These are phyloP conservation scores for Arctia plantaginis DNA, from an alignment of 2,888 invertebrate species.

Conservation along the genomic window DNA sequence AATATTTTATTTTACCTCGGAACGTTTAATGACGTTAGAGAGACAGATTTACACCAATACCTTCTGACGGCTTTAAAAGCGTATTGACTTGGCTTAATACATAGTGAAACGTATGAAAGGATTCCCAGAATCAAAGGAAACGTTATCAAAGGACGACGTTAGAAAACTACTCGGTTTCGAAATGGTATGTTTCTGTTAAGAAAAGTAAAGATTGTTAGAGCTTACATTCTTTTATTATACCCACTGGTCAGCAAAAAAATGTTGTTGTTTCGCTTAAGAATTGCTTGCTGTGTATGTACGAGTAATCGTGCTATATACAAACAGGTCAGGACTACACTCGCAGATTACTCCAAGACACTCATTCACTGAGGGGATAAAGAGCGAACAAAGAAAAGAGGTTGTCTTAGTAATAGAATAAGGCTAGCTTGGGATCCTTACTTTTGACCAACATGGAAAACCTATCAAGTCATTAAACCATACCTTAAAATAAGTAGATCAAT, in stretches of 20 bases:
- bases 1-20: background rate
- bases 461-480: too few relatives aligned
- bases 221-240: too few relatives aligned
- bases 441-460: too few relatives aligned
- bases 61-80: slow-evolving; percentile 41
- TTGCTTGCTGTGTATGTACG: background rate
- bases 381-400: too few relatives aligned
- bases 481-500: background rate
- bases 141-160: slow-evolving; percentile 40
- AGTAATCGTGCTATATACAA: background rate
- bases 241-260: background rate
- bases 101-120: slow-evolving; percentile 23
- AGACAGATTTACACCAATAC: slow-evolving; percentile 30
- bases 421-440: too few relatives aligned
- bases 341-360: background rate
- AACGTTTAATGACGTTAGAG: slow-evolving; percentile 11
- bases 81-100: slow-evolving; percentile 35
- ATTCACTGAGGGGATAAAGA: too few relatives aligned
- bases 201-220: background rate
- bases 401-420: too few relatives aligned
- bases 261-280: background rate
- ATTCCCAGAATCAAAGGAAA: slow-evolving; percentile 47
- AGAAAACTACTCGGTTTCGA: slow-evolving; percentile 22
- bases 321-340: background rate
- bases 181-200: background rate